Base-by-base conservation (phyloP, 1,140 invertebrate species). In the Drosophila eugracilis region DNA sequence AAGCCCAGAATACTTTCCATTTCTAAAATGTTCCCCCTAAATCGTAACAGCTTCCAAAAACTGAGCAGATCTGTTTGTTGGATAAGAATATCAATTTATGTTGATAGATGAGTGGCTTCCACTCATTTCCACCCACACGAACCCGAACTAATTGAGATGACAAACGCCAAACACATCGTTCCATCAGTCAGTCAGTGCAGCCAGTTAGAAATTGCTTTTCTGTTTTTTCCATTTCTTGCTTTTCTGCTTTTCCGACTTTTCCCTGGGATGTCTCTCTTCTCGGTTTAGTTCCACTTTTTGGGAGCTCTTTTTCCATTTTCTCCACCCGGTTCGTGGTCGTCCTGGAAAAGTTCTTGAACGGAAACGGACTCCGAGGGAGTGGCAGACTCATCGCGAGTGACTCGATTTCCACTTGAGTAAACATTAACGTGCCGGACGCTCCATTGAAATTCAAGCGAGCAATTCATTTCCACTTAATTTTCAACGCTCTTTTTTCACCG, bases 391-490 rank as follows among this genome's bases (percentile, higher is more conserved):
- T 62, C 57, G 78, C 62, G 62, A 77, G 81, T 85, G 77, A 85
- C 81, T 86, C 78, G 70, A 88, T 88, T 88, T 88, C 75, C 83
- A 88, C 83, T 88, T 83, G 83, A 88, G 83, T 83, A 88, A 88
- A 88, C 75, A 88, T 88, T 83, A 88, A 83, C 83, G 83, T 88
- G 83, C 84, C 83, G 83, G 78, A 88, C 83, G 78, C 65, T 58
- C 74, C 78, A 88, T 88, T 88, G 83, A 88, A 88, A 88, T 88
- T 88, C 83, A 88, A 88, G 83, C 83, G 83, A 78, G 83, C 83
- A 88, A 88, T 88, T 88, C 83, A 88, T 88, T 88, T 88, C 83
- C 83, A 88, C 83, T 88, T 88, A 88, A 88, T 88, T 88, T 88
- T 88, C 78, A 88, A 88, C 83, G 83, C 66, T 78, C 37, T 72